phyloP scores from a whole-genome alignment of 2,797 vertebrate genomes.

The Tolypeutes matacus region DNA sequence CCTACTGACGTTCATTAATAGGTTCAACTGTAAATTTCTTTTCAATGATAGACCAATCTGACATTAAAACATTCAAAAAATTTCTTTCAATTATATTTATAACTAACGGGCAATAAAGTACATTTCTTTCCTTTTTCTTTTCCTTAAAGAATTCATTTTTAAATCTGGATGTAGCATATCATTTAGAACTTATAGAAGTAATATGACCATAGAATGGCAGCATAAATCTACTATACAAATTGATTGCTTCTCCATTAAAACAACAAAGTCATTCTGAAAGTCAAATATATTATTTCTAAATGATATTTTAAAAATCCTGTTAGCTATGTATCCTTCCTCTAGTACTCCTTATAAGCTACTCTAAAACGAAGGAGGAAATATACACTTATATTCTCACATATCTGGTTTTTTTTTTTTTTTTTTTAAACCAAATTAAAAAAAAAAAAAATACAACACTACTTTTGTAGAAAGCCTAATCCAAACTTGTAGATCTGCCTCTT shows the following conservation, averaged over 20 bases:
- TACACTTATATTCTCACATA: background rate
- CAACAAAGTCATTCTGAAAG: slow-evolving; percentile 46
- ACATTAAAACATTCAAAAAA: slow-evolving; percentile 71
- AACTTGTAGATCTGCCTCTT: background rate
- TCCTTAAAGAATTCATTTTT: slow-evolving; percentile 56
- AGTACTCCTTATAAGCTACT: slow-evolving; percentile 7
- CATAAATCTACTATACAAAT: slow-evolving; percentile 27
- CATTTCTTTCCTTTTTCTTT: slow-evolving; percentile 46
- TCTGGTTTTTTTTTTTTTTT: background rate
- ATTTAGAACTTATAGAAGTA: slow-evolving; percentile 67
- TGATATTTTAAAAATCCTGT: slow-evolving; percentile 31
- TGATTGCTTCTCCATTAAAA: slow-evolving; percentile 48
- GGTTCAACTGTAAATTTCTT: slow-evolving; percentile 63
- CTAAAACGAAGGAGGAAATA: background rate
- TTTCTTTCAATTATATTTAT: slow-evolving; percentile 63
- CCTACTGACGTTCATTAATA: slow-evolving; percentile 64
- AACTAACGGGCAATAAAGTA: slow-evolving; percentile 34
- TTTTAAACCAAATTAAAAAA: slow-evolving; percentile 7
- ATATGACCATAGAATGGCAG: background rate
- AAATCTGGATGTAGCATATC: slow-evolving; percentile 36
- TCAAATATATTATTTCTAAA: slow-evolving; percentile 53
- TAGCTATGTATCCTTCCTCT: slow-evolving; percentile 46
- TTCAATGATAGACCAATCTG: slow-evolving; percentile 55
- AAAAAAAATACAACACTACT: background rate
- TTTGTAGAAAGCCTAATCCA: slow-evolving; percentile 7